Evolutionary conservation across 2,113 vertebrate species (phyloP).

Genomic region (Spea multiplicata): DNA sequence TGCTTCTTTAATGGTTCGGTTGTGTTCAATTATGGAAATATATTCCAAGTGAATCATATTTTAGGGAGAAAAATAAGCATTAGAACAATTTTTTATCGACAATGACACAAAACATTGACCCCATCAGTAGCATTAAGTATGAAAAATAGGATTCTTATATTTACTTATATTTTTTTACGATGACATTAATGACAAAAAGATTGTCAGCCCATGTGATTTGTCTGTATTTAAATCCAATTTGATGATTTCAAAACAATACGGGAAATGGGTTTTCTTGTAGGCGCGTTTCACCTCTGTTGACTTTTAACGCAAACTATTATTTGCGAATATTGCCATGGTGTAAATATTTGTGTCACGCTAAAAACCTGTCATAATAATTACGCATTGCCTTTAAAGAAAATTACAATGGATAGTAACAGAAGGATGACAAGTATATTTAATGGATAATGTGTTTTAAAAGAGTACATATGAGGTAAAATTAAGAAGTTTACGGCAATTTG

Average conservation of each 20-base stretch:
- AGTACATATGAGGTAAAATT: conserved; percentile 9
- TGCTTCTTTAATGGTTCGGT: background rate
- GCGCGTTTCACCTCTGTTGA: conserved; percentile 34
- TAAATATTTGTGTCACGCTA: conserved; percentile 33
- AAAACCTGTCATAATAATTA: conserved; percentile 29
- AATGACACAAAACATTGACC: background rate
- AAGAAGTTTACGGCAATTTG: conserved; percentile 3
- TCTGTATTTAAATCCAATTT: conserved; percentile 24
- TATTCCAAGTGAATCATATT: conserved; percentile 1
- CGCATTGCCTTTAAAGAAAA: background rate
- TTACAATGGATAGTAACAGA: conserved; percentile 10
- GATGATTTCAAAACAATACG: conserved; percentile 29
- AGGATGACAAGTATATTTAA: conserved; percentile 15
- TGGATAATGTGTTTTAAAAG: background rate
- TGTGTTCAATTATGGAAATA: background rate
- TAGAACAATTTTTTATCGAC: background rate
- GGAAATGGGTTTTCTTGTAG: conserved; percentile 25
- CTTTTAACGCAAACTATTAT: conserved; percentile 30
- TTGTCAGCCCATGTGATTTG: conserved; percentile 13
- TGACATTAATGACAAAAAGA: background rate
- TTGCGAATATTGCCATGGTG: conserved; percentile 35
- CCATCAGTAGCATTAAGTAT: background rate
- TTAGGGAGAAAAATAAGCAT: conserved; percentile 6
- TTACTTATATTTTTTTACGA: background rate
- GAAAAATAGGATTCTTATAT: background rate